phyloP scores from a whole-genome alignment of 1,140 invertebrate genomes.

The Eciton burchellii region DNA sequence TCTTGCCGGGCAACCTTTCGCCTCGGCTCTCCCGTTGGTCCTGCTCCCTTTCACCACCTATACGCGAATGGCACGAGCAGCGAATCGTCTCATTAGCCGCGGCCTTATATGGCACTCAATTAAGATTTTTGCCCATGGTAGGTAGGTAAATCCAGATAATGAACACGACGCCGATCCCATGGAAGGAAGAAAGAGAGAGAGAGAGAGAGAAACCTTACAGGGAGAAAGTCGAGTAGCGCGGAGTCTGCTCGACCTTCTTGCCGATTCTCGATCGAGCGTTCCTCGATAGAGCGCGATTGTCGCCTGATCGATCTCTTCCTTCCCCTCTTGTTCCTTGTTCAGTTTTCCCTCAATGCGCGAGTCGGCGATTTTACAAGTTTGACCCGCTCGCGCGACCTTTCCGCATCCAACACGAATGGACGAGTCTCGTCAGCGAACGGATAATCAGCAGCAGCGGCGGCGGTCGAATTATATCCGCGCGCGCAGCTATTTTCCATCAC shows the following conservation, averaged over 20 bases:
- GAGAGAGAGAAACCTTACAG: background rate
- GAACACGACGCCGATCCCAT: conserved; percentile 45
- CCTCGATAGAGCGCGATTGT: background rate
- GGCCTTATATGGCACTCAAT: conserved; percentile 71
- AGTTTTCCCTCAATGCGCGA: background rate
- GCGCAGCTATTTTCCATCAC: background rate
- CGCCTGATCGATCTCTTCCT: background rate
- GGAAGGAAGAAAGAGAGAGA: conserved; percentile 26
- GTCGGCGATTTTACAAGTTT: background rate
- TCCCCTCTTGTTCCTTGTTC: background rate
- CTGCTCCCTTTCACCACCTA: conserved; percentile 71
- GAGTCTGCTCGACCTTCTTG: background rate
- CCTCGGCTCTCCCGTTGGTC: conserved; percentile 59
- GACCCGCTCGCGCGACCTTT: too few relatives aligned
- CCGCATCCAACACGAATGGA: background rate
- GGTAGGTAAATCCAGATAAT: conserved; percentile 69
- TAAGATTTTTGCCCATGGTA: conserved; percentile 68
- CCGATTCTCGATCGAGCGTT: background rate
- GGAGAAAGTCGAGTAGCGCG: conserved; percentile 45
- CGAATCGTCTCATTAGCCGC: conserved; percentile 71
- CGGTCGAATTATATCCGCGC: background rate
- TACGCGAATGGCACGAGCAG: conserved; percentile 66
- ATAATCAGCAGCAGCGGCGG: background rate
- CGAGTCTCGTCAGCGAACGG: background rate
- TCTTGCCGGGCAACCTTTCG: conserved; percentile 63